These are phyloP conservation scores for Tachina fera DNA, from an alignment of 2,888 invertebrate genomes.

Conservation along the genomic window DNA sequence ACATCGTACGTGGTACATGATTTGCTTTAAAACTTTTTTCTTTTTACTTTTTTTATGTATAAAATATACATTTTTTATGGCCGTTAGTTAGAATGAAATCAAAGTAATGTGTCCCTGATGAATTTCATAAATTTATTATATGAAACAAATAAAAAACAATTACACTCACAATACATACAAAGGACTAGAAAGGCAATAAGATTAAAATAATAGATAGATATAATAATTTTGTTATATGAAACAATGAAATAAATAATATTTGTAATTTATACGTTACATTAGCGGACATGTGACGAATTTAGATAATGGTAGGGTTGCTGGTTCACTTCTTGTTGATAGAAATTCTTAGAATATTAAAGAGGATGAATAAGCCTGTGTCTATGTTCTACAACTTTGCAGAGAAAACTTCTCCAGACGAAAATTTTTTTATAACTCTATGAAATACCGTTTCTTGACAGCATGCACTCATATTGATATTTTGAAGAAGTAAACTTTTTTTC, in stretches of 20 bases:
- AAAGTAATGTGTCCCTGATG: conserved; percentile 70
- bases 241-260: conserved; percentile 19
- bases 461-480: no score
- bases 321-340: no score
- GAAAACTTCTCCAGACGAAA: no score
- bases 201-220: neutral
- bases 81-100: conserved; percentile 64
- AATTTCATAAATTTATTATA: conserved; percentile 65
- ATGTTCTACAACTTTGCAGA: no score
- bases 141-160: conserved; percentile 17
- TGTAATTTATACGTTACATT: neutral
- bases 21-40: conserved; percentile 17
- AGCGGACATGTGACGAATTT: neutral
- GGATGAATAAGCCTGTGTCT: no score
- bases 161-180: neutral
- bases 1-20: conserved; percentile 9
- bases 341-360: no score
- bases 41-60: conserved; percentile 1
- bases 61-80: conserved; percentile 51
- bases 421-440: no score
- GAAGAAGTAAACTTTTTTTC: no score
- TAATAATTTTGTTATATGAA: conserved; percentile 33
- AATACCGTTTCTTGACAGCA: no score
- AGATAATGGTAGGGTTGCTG: neutral
- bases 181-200: neutral